phyloP scores from a whole-genome alignment of 2,888 invertebrate genomes.

The Papilio protenor region DNA sequence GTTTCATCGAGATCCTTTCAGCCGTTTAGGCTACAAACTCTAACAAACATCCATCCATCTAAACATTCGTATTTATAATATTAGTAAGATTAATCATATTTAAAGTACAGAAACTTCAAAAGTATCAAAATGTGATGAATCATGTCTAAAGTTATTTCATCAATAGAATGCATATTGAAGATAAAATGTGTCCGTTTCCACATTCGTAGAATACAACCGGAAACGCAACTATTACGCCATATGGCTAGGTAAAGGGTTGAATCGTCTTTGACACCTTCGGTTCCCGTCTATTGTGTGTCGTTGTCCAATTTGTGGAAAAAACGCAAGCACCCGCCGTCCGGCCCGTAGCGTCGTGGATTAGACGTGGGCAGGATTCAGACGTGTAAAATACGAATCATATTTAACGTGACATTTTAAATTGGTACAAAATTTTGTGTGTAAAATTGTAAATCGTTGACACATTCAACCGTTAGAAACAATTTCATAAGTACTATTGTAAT shows the following conservation, averaged over 20 bases:
- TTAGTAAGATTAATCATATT: too few relatives aligned
- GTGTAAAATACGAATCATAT: neutral
- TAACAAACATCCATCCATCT: too few relatives aligned
- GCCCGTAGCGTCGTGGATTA: conserved; percentile 64
- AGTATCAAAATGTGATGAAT: neutral
- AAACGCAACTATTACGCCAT: conserved; percentile 65
- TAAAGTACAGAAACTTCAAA: neutral
- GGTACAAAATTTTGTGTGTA: neutral
- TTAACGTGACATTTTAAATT: neutral
- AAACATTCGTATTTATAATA: too few relatives aligned
- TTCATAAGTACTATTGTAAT: neutral
- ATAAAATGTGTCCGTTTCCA: conserved; percentile 33
- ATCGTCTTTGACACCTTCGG: conserved; percentile 71
- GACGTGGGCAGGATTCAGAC: conserved; percentile 57
- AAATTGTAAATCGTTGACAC: too few relatives aligned
- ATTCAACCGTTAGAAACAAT: neutral
- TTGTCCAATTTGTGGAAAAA: conserved; percentile 71
- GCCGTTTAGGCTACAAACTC: too few relatives aligned
- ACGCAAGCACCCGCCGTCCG: conserved; percentile 57
- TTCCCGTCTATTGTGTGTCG: conserved; percentile 64
- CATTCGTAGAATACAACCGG: conserved; percentile 63
- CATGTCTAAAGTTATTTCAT: neutral
- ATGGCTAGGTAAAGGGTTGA: conserved; percentile 75
- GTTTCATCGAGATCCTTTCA: too few relatives aligned
- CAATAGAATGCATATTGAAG: neutral